Evolutionary conservation across 1,140 invertebrate species (phyloP), one percentile per base, ranked within the genome.

Genomic region (Ylistrum balloti): DNA sequence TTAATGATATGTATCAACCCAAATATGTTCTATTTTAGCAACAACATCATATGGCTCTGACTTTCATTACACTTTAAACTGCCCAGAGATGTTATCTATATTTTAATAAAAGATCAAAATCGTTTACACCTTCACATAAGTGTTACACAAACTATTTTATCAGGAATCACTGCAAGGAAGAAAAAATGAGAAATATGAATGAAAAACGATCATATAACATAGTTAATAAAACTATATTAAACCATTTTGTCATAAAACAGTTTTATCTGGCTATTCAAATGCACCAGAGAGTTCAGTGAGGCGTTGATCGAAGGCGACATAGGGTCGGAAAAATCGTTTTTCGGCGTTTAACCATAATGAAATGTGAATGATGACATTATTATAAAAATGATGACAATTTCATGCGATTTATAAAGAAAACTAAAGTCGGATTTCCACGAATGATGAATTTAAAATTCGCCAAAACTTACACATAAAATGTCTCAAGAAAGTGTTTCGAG

Each of bases 141-240:
- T 48, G n/a, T 74, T 74, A 74, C 56, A 74, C 22, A n/a, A 74
- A 74, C 22, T 74, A 74, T 74, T 74, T 74, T 74, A 74, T 45
- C 1, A 45, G 0, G 56, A 74, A n/a, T 28, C 56, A n/a, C 56
- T 28, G n/a, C 56, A 74, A 74, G 41, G 56, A n/a, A 74, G 28
- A 5, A 74, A 74, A 74, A 74, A 74, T 74, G 56, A 11, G 28
- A 74, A 74, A 2, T 11, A 28, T 74, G 56, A 74, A 74, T 74
- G 56, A 28, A 28, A 74, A 74, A n/a, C 28, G 22, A n/a, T n/a
- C 56, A 11, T 74, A 74, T n/a, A 74, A 17, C 56, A 74, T 74
- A 74, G 56, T 74, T 74, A 74, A 74, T 74, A 74, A 74, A 74
- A 74, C 28, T 74, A 74, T 74, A 74, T 74, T n/a, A 74, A 74